These are phyloP conservation scores for Mesodorylaimus sp. DNA, from an alignment of 2,888 invertebrate genomes.

Conservation along the genomic window DNA sequence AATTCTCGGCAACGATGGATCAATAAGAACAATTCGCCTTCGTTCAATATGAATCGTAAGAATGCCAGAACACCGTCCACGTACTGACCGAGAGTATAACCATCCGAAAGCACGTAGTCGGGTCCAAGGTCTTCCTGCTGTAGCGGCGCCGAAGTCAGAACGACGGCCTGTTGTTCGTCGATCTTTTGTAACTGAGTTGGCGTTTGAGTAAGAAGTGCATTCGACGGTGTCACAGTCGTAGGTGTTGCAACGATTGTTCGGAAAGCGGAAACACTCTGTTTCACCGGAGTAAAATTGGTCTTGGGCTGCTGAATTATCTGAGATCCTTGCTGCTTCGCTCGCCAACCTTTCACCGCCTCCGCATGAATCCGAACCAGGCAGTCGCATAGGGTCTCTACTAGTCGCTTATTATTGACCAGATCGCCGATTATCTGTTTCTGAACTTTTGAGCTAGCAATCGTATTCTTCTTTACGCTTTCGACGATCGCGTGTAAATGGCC, in stretches of 20 bases:
- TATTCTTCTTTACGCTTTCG: constrained; percentile 31
- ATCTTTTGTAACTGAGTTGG: too few relatives aligned
- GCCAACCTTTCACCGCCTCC: not conserved
- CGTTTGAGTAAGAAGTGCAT: too few relatives aligned
- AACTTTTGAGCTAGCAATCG: not conserved
- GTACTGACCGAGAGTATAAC: constrained; percentile 24
- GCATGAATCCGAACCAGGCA: not conserved
- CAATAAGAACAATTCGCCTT: constrained; percentile 35
- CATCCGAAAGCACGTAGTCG: constrained; percentile 1
- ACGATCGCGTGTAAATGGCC: constrained; percentile 34
- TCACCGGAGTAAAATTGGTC: too few relatives aligned
- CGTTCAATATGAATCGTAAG: constrained; percentile 36
- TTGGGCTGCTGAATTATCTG: too few relatives aligned
- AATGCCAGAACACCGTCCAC: constrained; percentile 34
- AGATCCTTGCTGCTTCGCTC: too few relatives aligned
- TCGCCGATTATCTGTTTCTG: constrained; percentile 4
- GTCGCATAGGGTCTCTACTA: constrained; percentile 4
- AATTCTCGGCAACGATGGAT: constrained; percentile 35
- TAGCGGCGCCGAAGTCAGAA: too few relatives aligned
- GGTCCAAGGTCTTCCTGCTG: not conserved
- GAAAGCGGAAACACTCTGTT: too few relatives aligned
- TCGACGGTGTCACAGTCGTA: too few relatives aligned
- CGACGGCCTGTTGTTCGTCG: too few relatives aligned
- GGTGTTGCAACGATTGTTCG: too few relatives aligned
- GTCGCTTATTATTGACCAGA: constrained; percentile 1